Base-by-base conservation (phyloP, 2,797 vertebrate genomes). In the Phylloscopus collybita region DNA sequence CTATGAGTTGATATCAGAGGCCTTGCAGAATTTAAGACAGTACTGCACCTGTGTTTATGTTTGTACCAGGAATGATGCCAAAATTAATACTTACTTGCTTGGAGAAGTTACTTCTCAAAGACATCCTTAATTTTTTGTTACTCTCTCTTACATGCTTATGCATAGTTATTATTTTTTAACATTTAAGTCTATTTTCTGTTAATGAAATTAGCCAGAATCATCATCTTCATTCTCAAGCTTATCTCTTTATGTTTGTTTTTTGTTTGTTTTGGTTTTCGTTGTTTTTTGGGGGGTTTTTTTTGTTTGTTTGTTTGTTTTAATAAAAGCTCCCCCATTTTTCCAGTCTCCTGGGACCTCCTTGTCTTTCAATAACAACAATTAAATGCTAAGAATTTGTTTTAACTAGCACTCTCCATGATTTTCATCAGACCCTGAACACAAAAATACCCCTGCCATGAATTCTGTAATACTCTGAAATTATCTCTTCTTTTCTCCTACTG, bases 311-410 rank as follows among this genome's bases (percentile, higher is more conserved):
- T 26, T 54, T 8, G 13, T 17, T 59, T 2, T 50, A 59, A 54
- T 26, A 71, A 67, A 32, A 21, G 1, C 6, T 8, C 1, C 0
- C 3, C 5, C 2, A 26, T 72, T 69, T 84, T 93, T 62, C 34
- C 9, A 8, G 10, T 62, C 5, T 88, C 10, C 5, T 51, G 32
- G 16, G 16, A 22, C 9, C 3, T 53, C 29, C 7, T 67, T 78
- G 14, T 64, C 26, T 50, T 65, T 62, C 10, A 50, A 5, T 27
- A 86, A 34, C 1, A 29, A 18, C 7, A 86, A 73, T 50, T 30
- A 84, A 74, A 62, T 34, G 5, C 5, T 42, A 66, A 71, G 42
- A 53, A 5, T 69, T 72, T n/a, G 15, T 57, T 49, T 49, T 61
- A 65, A 32, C 25, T 79, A 51, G 1, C 8, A 14, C 25, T 69